Evolutionary conservation across 2,797 vertebrate species (phyloP).

Genomic region (Sebastes iracundus): DNA sequence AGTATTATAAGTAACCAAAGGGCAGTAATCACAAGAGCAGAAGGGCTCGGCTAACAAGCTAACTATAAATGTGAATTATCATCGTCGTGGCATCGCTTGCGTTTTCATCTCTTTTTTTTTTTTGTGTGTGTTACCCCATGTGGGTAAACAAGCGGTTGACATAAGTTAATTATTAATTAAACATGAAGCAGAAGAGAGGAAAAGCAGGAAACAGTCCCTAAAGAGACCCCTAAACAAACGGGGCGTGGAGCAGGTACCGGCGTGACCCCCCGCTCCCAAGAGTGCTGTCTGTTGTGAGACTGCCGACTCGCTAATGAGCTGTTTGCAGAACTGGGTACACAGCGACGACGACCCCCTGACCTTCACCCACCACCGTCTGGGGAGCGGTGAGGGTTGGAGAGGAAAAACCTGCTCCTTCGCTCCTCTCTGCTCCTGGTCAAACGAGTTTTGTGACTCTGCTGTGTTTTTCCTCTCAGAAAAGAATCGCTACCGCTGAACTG

Average conservation of each 20-base stretch:
- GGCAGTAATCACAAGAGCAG: slow-evolving; percentile 18
- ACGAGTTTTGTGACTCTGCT: slow-evolving; percentile 25
- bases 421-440: slow-evolving; percentile 49
- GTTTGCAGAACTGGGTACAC: slow-evolving; percentile 84
- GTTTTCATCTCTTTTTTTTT: slow-evolving; percentile 30
- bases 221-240: slow-evolving; percentile 81
- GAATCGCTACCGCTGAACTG: neutral
- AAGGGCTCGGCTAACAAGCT: slow-evolving; percentile 31
- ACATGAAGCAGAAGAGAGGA: slow-evolving; percentile 72
- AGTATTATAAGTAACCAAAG: neutral
- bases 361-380: slow-evolving; percentile 76
- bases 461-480: neutral
- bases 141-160: slow-evolving; percentile 80
- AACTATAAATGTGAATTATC: slow-evolving; percentile 44
- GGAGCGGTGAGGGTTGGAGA: slow-evolving; percentile 63
- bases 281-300: slow-evolving; percentile 75
- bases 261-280: slow-evolving; percentile 71
- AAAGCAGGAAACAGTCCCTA: slow-evolving; percentile 62
- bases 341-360: slow-evolving; percentile 83
- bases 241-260: slow-evolving; percentile 74
- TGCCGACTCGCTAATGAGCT: slow-evolving; percentile 85
- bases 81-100: slow-evolving; percentile 13
- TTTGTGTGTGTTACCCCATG: slow-evolving; percentile 46
- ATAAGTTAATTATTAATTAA: slow-evolving; percentile 87
- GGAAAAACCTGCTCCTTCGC: slow-evolving; percentile 54